Evolutionary conservation across 2,888 invertebrate genomes (phyloP).

Genomic region (Celastrina argiolus): DNA sequence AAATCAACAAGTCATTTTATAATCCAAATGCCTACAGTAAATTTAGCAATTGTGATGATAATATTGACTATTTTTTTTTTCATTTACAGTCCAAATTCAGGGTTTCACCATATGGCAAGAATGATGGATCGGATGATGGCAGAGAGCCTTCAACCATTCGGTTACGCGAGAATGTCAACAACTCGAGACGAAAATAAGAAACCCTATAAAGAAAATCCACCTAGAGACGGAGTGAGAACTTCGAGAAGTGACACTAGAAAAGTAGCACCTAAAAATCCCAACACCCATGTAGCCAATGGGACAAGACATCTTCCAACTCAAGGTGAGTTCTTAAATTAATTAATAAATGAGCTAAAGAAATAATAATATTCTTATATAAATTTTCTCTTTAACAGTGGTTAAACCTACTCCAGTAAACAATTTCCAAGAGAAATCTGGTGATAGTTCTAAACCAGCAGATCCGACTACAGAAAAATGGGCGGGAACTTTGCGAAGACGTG

Average conservation of each 20-base stretch:
- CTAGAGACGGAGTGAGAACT: constrained; percentile 54
- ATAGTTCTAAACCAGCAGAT: constrained; percentile 54
- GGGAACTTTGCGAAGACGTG: constrained; percentile 80
- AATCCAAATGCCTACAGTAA: too few species aligned
- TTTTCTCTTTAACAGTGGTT: constrained; percentile 49
- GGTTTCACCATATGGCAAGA: constrained; percentile 83
- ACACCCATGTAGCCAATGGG: constrained; percentile 55
- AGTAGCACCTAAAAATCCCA: constrained; percentile 45
- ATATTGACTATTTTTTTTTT: background rate
- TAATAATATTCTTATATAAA: too few species aligned
- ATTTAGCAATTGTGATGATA: too few species aligned
- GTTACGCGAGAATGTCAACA: constrained; percentile 80
- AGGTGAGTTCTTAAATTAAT: constrained; percentile 42
- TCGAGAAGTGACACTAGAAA: constrained; percentile 50
- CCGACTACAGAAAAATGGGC: constrained; percentile 82
- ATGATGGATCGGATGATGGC: constrained; percentile 86
- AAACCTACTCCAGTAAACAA: constrained; percentile 54
- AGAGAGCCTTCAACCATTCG: constrained; percentile 82
- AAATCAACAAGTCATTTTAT: too few species aligned
- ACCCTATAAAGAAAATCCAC: constrained; percentile 40
- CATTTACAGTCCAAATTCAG: constrained; percentile 70
- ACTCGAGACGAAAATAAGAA: constrained; percentile 56
- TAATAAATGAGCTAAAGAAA: too few species aligned
- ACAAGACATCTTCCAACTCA: constrained; percentile 68
- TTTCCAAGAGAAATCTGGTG: constrained; percentile 48